These are phyloP conservation scores for Azorinus chamasolen DNA, from an alignment of 2,888 invertebrate species.

Conservation along the genomic window DNA sequence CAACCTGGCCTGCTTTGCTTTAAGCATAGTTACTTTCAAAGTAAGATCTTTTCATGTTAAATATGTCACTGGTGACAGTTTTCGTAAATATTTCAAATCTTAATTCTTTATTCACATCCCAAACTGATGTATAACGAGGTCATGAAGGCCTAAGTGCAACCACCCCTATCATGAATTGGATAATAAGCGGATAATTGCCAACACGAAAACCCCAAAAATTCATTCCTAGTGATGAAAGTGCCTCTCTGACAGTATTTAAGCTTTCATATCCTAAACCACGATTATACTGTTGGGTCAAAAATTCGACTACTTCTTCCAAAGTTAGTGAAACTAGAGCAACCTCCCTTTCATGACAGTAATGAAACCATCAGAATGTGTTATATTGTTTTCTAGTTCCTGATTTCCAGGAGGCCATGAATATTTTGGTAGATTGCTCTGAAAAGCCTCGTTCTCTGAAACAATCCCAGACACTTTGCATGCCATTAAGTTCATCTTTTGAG, in stretches of 20 bases:
- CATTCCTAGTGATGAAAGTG: constrained; percentile 25
- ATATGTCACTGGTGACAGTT: constrained; percentile 16
- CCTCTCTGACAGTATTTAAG: constrained; percentile 35
- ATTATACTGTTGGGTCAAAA: constrained; percentile 32
- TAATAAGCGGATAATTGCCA: constrained; percentile 36
- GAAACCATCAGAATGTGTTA: constrained; percentile 20
- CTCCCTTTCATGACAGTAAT: constrained; percentile 30
- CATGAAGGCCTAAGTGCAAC: constrained; percentile 29
- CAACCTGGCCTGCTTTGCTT: constrained; percentile 14
- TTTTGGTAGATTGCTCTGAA: constrained; percentile 26
- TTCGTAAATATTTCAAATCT: constrained; percentile 8
- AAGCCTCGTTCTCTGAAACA: constrained; percentile 35
- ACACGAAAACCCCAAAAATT: constrained; percentile 12
- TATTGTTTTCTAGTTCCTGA: constrained; percentile 15
- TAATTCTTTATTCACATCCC: constrained; percentile 30
- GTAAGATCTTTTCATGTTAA: constrained; percentile 42
- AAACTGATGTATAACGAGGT: constrained; percentile 18
- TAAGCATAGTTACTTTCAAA: constrained; percentile 40
- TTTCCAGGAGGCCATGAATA: constrained; percentile 28
- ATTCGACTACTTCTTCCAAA: constrained; percentile 38
- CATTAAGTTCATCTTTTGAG: constrained; percentile 12
- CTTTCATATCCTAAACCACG: constrained; percentile 39
- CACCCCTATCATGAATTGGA: constrained; percentile 46
- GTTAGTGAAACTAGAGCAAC: constrained; percentile 19
- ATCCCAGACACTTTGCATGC: constrained; percentile 39